Evolutionary conservation across 2,888 invertebrate genomes (phyloP).

Genomic region (Dynastes tityus): DNA sequence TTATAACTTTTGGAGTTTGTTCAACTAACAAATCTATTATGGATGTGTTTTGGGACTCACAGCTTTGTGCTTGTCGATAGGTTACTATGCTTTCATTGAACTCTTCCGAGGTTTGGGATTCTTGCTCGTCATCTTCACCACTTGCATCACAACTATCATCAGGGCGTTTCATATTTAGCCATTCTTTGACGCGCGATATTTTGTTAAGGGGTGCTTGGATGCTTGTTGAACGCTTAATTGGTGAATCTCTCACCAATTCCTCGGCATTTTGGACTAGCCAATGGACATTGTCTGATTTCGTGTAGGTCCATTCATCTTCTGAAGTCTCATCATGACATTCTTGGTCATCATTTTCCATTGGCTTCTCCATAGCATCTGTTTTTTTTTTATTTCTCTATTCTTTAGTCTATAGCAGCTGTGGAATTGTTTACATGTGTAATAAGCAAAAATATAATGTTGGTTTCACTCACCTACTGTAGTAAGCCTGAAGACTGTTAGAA

Average conservation of each 20-base stretch:
- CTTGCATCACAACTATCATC: conserved; percentile 90
- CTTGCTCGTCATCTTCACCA: conserved; percentile 87
- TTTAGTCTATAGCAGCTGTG: conserved; percentile 1
- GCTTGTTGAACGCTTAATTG: conserved; percentile 72
- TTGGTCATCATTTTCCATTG: conserved; percentile 32
- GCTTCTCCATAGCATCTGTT: conserved; percentile 26
- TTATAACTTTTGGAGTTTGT: conserved; percentile 73
- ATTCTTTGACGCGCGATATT: conserved; percentile 80
- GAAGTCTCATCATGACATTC: conserved; percentile 73
- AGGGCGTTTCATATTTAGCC: conserved; percentile 79
- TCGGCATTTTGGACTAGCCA: conserved; percentile 87
- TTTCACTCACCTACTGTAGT: conserved; percentile 29
- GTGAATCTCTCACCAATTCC: conserved; percentile 77
- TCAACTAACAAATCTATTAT: conserved; percentile 66
- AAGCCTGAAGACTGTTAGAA: conserved; percentile 30
- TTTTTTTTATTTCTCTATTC: not conserved
- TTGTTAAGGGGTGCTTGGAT: conserved; percentile 69
- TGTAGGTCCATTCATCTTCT: conserved; percentile 82
- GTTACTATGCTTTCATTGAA: conserved; percentile 83
- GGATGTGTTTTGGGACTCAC: conserved; percentile 66
- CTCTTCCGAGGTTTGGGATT: conserved; percentile 85
- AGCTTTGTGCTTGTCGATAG: conserved; percentile 71
- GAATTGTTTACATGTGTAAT: not conserved
- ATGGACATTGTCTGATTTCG: conserved; percentile 77
- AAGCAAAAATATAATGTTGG: not conserved